Base-by-base conservation (phyloP, 2,888 invertebrate species). In the Omphaloscelis lunosa region DNA sequence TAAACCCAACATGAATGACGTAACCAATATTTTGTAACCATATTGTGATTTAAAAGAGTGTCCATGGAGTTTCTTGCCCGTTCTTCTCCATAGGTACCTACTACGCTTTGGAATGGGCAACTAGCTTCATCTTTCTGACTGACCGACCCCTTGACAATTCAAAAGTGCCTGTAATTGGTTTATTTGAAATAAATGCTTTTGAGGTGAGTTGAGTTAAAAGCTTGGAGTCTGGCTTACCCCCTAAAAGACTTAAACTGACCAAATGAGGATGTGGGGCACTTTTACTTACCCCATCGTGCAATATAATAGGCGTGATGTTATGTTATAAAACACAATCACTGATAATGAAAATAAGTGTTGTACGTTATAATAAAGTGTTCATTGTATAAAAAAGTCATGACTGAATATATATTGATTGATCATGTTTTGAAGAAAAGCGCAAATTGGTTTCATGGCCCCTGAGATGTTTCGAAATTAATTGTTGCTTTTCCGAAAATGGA, bases 321-420 rank as follows among this genome's bases (percentile, higher is more conserved):
- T 29, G 17, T 58, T 56, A 48, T 39, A 39, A 39, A 61, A 58
- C 27, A 71, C 23, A 53, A 69, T 75, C 75, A 75, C 61, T 74
- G 48, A 27, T 75, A 85, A 77, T 59, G 63, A 78, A 80, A 82
- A 82, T 82, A 75, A 79, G 81, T 79, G 51, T 67, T 66, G 65
- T 67, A 41, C 48, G 56, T 45, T 58, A 71, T 76, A 82, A 80
- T 73, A 79, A 84, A 82, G 53, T 82, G 45, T 85, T 75, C 63
- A 72, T 76, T 68, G 70, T 65, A 81, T 51, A 70, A 75, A 81
- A 82, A 80, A 85, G 80, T 78, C 72, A 77, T 73, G 79, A 75
- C 59, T 61, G 41, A 80, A 82, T 79, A 74, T 70, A 80, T 83
- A 88, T 83, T 86, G 88, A 88, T 89, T 81, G 81, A 89, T 89